Evolutionary conservation across 2,113 vertebrate species (phyloP), one percentile per base, ranked within the genome.

Genomic region (Motacilla alba): DNA sequence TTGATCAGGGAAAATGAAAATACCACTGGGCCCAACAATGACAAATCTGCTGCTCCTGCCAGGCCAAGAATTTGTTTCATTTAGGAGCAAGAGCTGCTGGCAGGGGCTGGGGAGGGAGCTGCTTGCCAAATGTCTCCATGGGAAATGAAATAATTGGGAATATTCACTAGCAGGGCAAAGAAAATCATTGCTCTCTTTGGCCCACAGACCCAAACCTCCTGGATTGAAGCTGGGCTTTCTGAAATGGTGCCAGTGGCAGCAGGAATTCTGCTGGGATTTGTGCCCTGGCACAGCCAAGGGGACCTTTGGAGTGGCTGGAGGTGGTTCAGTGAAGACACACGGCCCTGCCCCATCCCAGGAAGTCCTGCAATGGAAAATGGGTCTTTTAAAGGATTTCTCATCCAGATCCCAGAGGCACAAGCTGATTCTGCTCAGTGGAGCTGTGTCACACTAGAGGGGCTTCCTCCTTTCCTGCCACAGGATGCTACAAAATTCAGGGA

Each of bases 81-180:
- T 95, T 85, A 20, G 59, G 84, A 96, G 13, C 82, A 58, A 69
- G 94, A 83, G 58, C 43, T 90, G 80, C 89, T 96, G 94, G 81
- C 93, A 87, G 79, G 77, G 83, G 90, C 78, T 85, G 87, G 70
- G 80, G 73, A 94, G 91, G 74, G 60, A 94, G 13, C 41, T 58
- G 55, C 85, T 73, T 95, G 94, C 96, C 96, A 95, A 93, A 95
- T 15, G 50, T 66, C 85, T 94, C 87, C 21, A 4, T 39, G 85
- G 92, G 82, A 96, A 95, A 94, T 15, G 14, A 85, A 97, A 94
- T 96, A 94, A 93, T 86, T 91, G 93, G 81, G 90, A 88, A 88
- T 95, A 91, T 89, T 85, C 82, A 31, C 74, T 44, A 37, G 37
- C 53, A 93, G 82, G 75, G 84, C 66, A 77, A 83, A 77, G 81